These are phyloP conservation scores for Labia minor DNA, from an alignment of 2,888 invertebrate genomes.

Conservation along the genomic window DNA sequence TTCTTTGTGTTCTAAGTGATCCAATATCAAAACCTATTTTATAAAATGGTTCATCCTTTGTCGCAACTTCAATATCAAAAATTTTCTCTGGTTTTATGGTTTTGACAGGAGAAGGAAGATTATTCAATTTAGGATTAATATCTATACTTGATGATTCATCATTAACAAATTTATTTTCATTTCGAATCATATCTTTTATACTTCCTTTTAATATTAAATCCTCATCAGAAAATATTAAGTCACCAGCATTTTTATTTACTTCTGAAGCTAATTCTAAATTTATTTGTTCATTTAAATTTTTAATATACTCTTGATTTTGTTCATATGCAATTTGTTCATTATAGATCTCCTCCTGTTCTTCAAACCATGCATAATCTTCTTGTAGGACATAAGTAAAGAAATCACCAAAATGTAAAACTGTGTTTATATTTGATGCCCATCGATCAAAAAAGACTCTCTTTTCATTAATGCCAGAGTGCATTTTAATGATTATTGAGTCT, in stretches of 20 bases:
- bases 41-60: not conserved
- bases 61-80: not conserved
- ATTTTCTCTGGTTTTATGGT: not conserved
- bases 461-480: not conserved
- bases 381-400: not conserved
- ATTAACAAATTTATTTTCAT: not conserved
- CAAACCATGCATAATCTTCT: not conserved
- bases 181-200: not conserved
- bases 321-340: not conserved
- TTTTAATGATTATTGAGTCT: not conserved
- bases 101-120: too few species aligned
- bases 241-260: not conserved
- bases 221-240: not conserved
- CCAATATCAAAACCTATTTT: not conserved
- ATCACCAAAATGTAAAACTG: not conserved
- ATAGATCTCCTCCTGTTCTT: not conserved
- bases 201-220: not conserved
- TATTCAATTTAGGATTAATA: too few species aligned
- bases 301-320: not conserved
- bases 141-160: too few species aligned
- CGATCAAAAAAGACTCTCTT: not conserved
- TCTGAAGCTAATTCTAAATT: not conserved
- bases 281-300: not conserved
- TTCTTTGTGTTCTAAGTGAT: not conserved
- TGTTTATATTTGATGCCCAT: not conserved